A percentile compares a stretch with the other conserved stretches of the same genome.
Evolutionary conservation across 2,113 vertebrate genomes (phyloP).

Genomic region (Muntiacus muntjak): DNA sequence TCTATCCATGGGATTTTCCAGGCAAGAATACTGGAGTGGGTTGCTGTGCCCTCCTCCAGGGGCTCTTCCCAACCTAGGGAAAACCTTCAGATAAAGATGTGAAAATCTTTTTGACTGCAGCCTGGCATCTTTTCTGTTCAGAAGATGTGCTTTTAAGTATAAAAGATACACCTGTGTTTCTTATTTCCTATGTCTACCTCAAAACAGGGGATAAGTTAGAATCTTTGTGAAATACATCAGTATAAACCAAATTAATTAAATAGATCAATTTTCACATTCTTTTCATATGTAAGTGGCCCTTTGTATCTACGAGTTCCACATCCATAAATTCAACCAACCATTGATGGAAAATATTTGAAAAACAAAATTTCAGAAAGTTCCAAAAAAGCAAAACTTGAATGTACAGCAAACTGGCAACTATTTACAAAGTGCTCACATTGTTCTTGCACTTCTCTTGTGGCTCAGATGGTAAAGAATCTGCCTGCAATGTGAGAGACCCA

Average conservation of each 20-base stretch:
- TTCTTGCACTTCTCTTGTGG: not conserved
- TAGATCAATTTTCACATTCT: not conserved
- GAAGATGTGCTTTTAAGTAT: not conserved
- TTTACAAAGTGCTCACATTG: not conserved
- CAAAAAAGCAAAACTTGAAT: not conserved
- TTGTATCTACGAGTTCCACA: not conserved
- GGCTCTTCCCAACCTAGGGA: not conserved
- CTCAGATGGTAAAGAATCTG: not conserved
- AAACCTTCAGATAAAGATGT: not conserved
- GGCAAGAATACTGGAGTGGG: not conserved
- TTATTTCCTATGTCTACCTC: not conserved
- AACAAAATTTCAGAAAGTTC: not conserved
- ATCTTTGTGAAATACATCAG: not conserved
- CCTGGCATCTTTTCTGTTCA: not conserved
- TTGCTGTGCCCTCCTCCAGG: not conserved
- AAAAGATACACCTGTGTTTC: not conserved
- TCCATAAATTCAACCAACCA: not conserved
- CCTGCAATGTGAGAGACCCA: fast-evolving
- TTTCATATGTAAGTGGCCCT: not conserved
- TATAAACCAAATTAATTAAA: not conserved
- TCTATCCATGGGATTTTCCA: not conserved
- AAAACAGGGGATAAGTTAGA: not conserved
- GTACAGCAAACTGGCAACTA: not conserved
- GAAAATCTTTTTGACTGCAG: not conserved
- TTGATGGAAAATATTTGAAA: not conserved